Percentiles rank a stretch among this genome's conserved stretches.
phyloP scores from a whole-genome alignment of 2,888 invertebrate species.

The Parnassius smintheus region DNA sequence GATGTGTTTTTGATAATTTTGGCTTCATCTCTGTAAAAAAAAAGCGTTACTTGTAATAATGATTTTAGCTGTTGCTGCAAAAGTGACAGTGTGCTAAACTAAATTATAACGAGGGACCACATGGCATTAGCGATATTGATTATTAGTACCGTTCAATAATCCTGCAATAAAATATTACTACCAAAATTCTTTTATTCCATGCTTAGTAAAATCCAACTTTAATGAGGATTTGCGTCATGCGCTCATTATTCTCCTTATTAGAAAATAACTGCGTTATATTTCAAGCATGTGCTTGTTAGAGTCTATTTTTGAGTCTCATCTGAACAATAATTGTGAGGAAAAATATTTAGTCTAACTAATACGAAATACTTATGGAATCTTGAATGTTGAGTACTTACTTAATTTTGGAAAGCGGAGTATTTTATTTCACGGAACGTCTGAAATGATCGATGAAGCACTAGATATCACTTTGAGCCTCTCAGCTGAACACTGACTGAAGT shows the following conservation, averaged over 20 bases:
- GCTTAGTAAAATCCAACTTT: conserved; percentile 5
- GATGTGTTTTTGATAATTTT: conserved; percentile 54
- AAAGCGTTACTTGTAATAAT: not conserved
- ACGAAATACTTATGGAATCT: not conserved
- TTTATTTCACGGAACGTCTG: conserved; percentile 62
- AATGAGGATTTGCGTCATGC: conserved; percentile 23
- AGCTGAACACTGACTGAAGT: conserved; percentile 73
- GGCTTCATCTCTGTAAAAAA: conserved; percentile 74
- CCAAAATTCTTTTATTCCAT: conserved; percentile 7
- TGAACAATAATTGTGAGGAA: not conserved
- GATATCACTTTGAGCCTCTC: conserved; percentile 44
- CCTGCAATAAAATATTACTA: conserved; percentile 3
- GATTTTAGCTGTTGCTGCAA: no score
- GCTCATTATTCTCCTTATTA: conserved; percentile 16
- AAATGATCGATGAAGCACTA: conserved; percentile 33
- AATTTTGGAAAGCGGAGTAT: conserved; percentile 69
- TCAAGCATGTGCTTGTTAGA: conserved; percentile 22
- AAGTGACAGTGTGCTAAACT: no score
- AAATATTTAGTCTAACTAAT: not conserved
- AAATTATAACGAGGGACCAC: conserved; percentile 31
- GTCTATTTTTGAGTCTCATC: conserved; percentile 23
- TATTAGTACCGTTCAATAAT: conserved; percentile 44
- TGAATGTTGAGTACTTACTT: conserved; percentile 55
- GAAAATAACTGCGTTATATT: conserved; percentile 25
- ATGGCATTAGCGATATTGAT: conserved; percentile 60